These are phyloP conservation scores for Phalacrocorax brasilianus DNA, from an alignment of 2,113 vertebrate genomes.

Conservation along the genomic window DNA sequence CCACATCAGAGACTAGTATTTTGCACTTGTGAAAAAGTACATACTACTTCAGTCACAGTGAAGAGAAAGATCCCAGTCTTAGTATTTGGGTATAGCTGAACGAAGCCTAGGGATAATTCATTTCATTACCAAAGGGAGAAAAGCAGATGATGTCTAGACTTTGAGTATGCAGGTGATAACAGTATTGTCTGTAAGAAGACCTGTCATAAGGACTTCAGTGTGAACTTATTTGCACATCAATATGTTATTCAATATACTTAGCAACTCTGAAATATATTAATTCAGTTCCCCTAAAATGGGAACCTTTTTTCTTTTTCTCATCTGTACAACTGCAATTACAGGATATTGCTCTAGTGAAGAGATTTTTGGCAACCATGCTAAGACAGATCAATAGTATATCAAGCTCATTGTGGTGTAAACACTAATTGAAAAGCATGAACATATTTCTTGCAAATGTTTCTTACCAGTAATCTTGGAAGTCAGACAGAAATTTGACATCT, in stretches of 20 bases:
- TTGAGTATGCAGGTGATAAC: neutral
- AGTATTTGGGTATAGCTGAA: neutral
- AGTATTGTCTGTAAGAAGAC: neutral
- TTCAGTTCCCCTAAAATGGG: neutral
- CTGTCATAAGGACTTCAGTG: neutral
- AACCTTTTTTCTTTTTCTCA: neutral
- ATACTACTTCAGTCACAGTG: neutral
- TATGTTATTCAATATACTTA: neutral
- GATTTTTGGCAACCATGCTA: constrained; percentile 50
- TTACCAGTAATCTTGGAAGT: constrained; percentile 24
- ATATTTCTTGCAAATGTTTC: constrained; percentile 39
- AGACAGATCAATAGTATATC: constrained; percentile 47
- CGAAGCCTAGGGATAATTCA: neutral
- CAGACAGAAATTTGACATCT: constrained; percentile 23
- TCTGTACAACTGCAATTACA: constrained; percentile 20
- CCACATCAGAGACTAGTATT: neutral
- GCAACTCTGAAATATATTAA: neutral
- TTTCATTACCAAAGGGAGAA: neutral
- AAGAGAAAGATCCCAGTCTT: neutral
- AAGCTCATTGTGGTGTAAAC: constrained; percentile 25
- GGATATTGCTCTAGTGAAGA: constrained; percentile 36
- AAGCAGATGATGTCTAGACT: neutral
- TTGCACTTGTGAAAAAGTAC: neutral
- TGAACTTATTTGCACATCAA: neutral
- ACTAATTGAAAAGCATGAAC: constrained; percentile 36